Conservation (phyloP, 2,888 invertebrate genomes). For the Cylloceria caligata region DNA sequence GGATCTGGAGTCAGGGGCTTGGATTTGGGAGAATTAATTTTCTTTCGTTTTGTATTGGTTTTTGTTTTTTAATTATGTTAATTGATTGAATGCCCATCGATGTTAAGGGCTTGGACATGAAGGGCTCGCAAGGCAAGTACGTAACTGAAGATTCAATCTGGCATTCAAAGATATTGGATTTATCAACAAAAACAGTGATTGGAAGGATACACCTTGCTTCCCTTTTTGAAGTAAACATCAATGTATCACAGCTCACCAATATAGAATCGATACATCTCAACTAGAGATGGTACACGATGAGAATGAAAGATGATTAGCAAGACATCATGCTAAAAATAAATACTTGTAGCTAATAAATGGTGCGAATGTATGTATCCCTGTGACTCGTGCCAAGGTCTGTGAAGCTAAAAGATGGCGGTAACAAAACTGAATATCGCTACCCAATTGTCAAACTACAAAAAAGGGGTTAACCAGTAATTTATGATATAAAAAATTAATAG, state of each 20-base stretch:
- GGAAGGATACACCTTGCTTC: constrained; percentile 1
- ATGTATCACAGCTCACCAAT: constrained; percentile 24
- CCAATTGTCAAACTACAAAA: constrained; percentile 13
- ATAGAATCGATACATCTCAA: constrained; percentile 33
- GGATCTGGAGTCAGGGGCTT: constrained; percentile 61
- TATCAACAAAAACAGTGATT: neutral
- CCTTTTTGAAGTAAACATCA: constrained; percentile 24
- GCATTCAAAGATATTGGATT: constrained; percentile 40
- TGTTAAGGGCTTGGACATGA: constrained; percentile 17
- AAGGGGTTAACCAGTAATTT: neutral
- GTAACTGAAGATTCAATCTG: constrained; percentile 59
- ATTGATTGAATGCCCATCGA: constrained; percentile 12
- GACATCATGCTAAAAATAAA: constrained; percentile 59
- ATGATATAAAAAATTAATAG: too few relatives aligned
- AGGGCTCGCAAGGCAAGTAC: constrained; percentile 50
- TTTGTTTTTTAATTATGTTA: constrained; percentile 33
- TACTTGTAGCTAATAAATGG: constrained; percentile 52
- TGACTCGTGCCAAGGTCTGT: constrained; percentile 60
- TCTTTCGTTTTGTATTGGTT: neutral
- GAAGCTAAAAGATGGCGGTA: constrained; percentile 43
- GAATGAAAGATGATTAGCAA: constrained; percentile 40
- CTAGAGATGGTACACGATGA: constrained; percentile 8
- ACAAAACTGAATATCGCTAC: constrained; percentile 45
- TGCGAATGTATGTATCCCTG: constrained; percentile 49
- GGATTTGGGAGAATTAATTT: constrained; percentile 24